These are phyloP conservation scores for Podargus strigoides DNA, from an alignment of 2,797 vertebrate species.

Conservation along the genomic window DNA sequence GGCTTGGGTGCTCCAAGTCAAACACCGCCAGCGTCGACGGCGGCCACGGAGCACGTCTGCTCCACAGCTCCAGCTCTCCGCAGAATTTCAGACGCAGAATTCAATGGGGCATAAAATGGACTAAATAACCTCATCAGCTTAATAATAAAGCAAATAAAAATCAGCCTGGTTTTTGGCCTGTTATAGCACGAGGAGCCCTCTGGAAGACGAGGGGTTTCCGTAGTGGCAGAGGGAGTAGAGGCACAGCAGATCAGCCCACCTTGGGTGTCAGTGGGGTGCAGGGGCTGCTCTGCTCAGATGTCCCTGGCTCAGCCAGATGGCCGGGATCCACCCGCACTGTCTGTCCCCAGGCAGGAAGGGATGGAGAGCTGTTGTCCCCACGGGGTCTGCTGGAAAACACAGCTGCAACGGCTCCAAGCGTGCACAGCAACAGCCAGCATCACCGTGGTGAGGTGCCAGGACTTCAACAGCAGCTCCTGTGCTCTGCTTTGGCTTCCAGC, in stretches of 20 bases:
- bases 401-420: not conserved
- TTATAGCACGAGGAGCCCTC: not conserved
- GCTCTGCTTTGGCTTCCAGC: not conserved
- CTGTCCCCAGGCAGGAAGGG: not conserved
- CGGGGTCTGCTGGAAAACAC: rapidly evolving
- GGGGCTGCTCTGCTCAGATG: not conserved
- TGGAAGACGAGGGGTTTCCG: not conserved
- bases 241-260: rapidly evolving
- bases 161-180: not conserved
- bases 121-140: constrained; percentile 51
- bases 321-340: not conserved
- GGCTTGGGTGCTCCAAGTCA: not conserved
- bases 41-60: not conserved
- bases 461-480: not conserved
- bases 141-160: constrained; percentile 23
- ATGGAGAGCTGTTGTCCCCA: rapidly evolving
- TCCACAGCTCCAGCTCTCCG: not conserved
- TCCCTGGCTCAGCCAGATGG: not conserved
- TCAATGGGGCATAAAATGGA: constrained; percentile 47
- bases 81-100: not conserved
- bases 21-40: not conserved
- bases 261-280: not conserved
- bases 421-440: not conserved
- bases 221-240: rapidly evolving
- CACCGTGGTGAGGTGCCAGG: not conserved